Base-by-base conservation (phyloP, 1,140 invertebrate genomes). In the Archegozetes longisetosus region DNA sequence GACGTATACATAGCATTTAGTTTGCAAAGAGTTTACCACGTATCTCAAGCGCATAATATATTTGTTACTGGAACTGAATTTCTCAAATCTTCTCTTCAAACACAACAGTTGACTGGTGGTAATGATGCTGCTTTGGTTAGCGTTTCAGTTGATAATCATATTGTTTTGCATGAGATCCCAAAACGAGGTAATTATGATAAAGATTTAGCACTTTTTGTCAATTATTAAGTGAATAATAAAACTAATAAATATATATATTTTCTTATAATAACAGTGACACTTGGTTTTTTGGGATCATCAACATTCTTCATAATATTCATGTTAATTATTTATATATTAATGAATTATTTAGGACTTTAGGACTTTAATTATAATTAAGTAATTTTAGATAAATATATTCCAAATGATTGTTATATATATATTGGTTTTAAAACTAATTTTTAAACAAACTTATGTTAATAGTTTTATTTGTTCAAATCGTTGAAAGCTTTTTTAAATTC, bases 31-130 rank as follows among this genome's bases (percentile, higher is more conserved):
- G 78, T 89, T 51, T 78, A 92, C 62, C 82, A 84, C 70, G 80
- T 92, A 66, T 75, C 81, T 64, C 79, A 80, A 67, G 87, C 85
- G 62, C 92, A 96, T 76, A 84, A 82, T 63, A 92, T 91, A 81
- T 95, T 95, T 76, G 84, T 95, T 32, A 95, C 91, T 32, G 90
- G 89, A 17, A 73, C 95, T 55, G 83, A 89, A 72, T 94, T 95
- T 75, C 73, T 93, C 59, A 84, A 85, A 23, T 60, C 63, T 27
- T 68, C 68, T 4, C 69, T 71, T 28, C 74, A 80, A 17, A 79
- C 85, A 51, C 79, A 79, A 17, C 82, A 81, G 67, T 69, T 79
- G 13, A 72, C 73, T 47, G 80, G 84, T 27, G 84, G 86, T 70
- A 71, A 74, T 61, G 77, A 79, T 64, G 84, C 88, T 56, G 88